Base-by-base conservation (phyloP, 2,888 invertebrate genomes). In the Dryobotodes eremita region DNA sequence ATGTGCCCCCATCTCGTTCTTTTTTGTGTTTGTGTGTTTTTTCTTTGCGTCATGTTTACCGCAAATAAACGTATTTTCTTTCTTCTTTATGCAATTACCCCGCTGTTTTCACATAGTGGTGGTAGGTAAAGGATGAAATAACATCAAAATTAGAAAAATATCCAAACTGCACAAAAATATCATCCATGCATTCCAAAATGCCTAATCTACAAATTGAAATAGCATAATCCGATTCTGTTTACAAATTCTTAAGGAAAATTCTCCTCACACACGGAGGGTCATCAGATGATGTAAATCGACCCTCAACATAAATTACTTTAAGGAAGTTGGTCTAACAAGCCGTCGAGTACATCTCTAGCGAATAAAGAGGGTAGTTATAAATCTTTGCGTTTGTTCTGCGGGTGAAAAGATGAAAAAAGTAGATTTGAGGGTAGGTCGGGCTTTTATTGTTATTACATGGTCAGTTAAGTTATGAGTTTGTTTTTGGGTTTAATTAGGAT, bases 271-370 rank as follows among this genome's bases (percentile, higher is more conserved):
- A 76, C 81, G 65, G 42, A 53, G 71, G 81, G 79, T 83, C 79
- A 80, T 81, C 81, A 80, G 50, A 36, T 46, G 53, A 89, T 89
- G 85, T 90, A 92, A 92, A 92, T 92, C 88, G 86, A 81, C 83
- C 82, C 82, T 64, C 64, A 71, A 82, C 80, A 88, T 89, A 89
- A 89, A 89, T 89, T 85, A 77, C 82, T 61, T n/a, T 66, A 48
- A 82, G 92, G 92, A 92, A 91, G 90, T 89, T 90, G 87, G 75
- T 83, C 88, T 92, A 93, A 92, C 93, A 92, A 91, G 92, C 90
- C 91, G 92, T 92, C 91, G 87, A 90, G 89, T 86, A 89, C 91
- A 89, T 89, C 81, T 81, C 85, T 82, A 85, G 82, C 85, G 89
- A 89, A 89, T 89, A 84, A 87, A 82, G 82, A 80, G 82, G 85